phyloP scores from a whole-genome alignment of 2,797 vertebrate genomes.

The Eulemur albifrons region DNA sequence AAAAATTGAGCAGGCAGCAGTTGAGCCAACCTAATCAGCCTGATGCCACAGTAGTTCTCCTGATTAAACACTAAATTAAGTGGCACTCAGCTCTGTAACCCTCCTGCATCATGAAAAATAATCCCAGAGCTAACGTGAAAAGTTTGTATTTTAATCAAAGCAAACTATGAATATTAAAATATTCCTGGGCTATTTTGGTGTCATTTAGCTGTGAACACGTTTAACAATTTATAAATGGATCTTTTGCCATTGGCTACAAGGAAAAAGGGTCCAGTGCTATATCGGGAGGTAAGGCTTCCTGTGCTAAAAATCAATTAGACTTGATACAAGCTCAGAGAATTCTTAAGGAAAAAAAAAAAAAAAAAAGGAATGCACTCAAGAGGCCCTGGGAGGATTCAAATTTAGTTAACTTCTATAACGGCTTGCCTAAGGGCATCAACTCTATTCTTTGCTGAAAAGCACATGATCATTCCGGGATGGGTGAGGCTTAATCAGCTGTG shows the following conservation, averaged over 20 bases:
- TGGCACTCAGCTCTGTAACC: conserved; percentile 82
- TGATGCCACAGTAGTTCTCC: conserved; percentile 80
- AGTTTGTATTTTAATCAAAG: conserved; percentile 75
- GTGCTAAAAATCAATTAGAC: conserved; percentile 64
- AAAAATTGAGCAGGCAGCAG: conserved; percentile 86
- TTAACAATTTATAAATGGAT: conserved; percentile 63
- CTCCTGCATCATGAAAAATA: conserved; percentile 74
- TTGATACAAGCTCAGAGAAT: conserved; percentile 60
- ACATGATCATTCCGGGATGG: not conserved
- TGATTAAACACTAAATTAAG: conserved; percentile 89
- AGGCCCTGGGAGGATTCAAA: conserved; percentile 65
- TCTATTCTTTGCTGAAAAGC: conserved; percentile 57
- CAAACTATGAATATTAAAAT: conserved; percentile 73
- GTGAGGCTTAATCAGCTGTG: conserved; percentile 41
- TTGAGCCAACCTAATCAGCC: conserved; percentile 81
- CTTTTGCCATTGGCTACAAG: conserved; percentile 41
- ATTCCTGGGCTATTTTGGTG: conserved; percentile 63
- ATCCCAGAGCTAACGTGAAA: conserved; percentile 66
- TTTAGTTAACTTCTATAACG: conserved; percentile 64
- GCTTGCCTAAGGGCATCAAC: conserved; percentile 54
- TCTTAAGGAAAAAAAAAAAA: conserved; percentile 48
- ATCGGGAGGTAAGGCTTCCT: conserved; percentile 39
- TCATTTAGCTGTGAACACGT: conserved; percentile 46
- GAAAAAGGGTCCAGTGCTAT: not conserved
- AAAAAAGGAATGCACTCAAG: conserved; percentile 40